Conservation (phyloP, 2,888 invertebrate genomes). For the Mimumesa dahlbomi region DNA sequence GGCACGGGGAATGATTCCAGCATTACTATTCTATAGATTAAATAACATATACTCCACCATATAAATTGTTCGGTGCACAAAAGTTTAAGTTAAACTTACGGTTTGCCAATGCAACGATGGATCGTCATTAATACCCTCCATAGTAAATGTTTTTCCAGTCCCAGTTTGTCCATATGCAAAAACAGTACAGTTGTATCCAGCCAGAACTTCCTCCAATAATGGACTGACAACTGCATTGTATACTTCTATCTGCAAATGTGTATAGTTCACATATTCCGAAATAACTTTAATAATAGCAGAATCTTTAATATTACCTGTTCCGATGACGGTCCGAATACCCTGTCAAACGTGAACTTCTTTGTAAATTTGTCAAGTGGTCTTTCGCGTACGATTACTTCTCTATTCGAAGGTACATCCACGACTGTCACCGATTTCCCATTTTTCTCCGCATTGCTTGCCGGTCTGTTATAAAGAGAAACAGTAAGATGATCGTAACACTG, state of each 20-base stretch:
- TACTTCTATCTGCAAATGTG: conserved; percentile 85
- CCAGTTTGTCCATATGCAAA: conserved; percentile 98
- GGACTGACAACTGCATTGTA: conserved; percentile 94
- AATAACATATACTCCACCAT: not conserved
- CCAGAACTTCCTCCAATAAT: conserved; percentile 93
- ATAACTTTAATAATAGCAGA: no score
- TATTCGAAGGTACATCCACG: conserved; percentile 85
- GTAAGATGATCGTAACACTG: not conserved
- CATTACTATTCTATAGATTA: conserved; percentile 87
- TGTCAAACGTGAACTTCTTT: conserved; percentile 92
- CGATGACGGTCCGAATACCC: conserved; percentile 90
- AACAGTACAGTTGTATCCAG: conserved; percentile 98
- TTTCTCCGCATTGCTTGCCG: conserved; percentile 88
- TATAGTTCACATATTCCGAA: conserved; percentile 86
- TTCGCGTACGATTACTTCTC: conserved; percentile 85
- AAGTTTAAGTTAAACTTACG: conserved; percentile 79
- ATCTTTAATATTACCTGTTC: no score
- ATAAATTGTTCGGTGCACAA: not conserved
- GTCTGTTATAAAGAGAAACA: conserved; percentile 82
- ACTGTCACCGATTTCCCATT: conserved; percentile 86
- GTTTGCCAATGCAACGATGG: conserved; percentile 86
- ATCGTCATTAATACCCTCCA: conserved; percentile 90
- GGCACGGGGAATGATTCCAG: conserved; percentile 96
- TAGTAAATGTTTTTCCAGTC: conserved; percentile 98
- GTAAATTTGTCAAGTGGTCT: conserved; percentile 84